Evolutionary conservation across 2,113 vertebrate genomes (phyloP).

Genomic region (Bos taurus): DNA sequence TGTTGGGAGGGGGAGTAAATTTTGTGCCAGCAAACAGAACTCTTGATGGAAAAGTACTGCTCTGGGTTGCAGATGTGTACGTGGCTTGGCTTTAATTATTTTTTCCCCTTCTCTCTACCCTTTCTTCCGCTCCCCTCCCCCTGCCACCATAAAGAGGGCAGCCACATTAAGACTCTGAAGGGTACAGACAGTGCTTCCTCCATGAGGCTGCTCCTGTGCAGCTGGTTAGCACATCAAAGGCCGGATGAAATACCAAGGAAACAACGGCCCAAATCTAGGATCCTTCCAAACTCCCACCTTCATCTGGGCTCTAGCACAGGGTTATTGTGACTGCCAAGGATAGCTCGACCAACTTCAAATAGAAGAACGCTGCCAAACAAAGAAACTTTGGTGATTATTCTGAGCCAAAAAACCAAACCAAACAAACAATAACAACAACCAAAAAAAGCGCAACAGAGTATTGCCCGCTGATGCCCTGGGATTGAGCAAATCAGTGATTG

Average conservation of each 20-base stretch:
- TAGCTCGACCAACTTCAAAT: slow-evolving; percentile 17
- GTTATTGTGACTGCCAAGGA: background rate
- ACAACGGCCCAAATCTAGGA: background rate
- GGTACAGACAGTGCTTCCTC: background rate
- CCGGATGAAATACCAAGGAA: background rate
- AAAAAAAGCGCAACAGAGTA: background rate
- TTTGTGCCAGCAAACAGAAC: slow-evolving; percentile 21
- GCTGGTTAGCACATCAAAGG: background rate
- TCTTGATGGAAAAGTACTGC: slow-evolving; percentile 57
- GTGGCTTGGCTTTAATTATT: slow-evolving; percentile 65
- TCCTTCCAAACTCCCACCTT: slow-evolving; percentile 11
- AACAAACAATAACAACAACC: background rate
- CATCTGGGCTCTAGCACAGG: background rate
- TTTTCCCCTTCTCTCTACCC: background rate
- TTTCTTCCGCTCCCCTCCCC: slow-evolving; percentile 16
- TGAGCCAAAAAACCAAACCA: background rate
- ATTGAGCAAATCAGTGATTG: slow-evolving; percentile 37
- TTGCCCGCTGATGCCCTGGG: slow-evolving; percentile 12
- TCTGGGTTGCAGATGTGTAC: slow-evolving; percentile 57
- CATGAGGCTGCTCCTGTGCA: background rate
- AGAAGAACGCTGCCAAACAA: slow-evolving; percentile 37
- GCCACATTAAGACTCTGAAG: background rate
- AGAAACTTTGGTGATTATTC: slow-evolving; percentile 29
- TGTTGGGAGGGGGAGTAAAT: slow-evolving; percentile 22
- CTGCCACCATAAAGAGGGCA: background rate